phyloP scores from a whole-genome alignment of 2,888 invertebrate species.

The Pyrocoelia pectoralis region DNA sequence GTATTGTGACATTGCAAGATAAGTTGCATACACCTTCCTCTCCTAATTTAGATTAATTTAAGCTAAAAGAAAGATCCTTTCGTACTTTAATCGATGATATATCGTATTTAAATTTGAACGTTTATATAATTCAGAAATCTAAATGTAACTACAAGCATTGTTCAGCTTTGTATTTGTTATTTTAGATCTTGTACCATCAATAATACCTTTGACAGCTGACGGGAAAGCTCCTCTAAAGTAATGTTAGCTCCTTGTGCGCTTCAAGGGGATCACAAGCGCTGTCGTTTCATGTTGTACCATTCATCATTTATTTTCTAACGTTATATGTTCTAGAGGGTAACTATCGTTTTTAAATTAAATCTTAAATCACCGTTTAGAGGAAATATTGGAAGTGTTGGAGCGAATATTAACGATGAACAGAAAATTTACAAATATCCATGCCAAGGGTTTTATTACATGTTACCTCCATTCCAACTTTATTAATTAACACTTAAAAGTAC shows the following conservation, averaged over 20 bases:
- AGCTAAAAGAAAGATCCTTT: no score
- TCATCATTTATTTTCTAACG: conserved; percentile 33
- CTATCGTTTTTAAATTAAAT: conserved; percentile 17
- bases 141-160: not conserved
- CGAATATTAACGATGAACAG: no score
- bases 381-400: not conserved
- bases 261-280: conserved; percentile 36
- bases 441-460: no score
- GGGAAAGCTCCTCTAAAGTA: conserved; percentile 48
- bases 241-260: conserved; percentile 46
- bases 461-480: no score
- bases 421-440: no score
- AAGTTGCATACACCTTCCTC: no score
- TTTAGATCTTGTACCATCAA: conserved; percentile 46
- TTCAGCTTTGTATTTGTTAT: conserved; percentile 26
- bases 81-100: no score
- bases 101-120: not conserved
- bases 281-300: conserved; percentile 35
- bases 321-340: conserved; percentile 23
- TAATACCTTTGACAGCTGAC: conserved; percentile 49
- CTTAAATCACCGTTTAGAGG: not conserved
- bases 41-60: no score
- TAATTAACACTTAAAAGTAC: no score
- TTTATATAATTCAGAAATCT: not conserved
- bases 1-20: no score